Evolutionary conservation across 2,113 vertebrate species (phyloP).

Genomic region (Sinocyclocheilus anshuiensis): DNA sequence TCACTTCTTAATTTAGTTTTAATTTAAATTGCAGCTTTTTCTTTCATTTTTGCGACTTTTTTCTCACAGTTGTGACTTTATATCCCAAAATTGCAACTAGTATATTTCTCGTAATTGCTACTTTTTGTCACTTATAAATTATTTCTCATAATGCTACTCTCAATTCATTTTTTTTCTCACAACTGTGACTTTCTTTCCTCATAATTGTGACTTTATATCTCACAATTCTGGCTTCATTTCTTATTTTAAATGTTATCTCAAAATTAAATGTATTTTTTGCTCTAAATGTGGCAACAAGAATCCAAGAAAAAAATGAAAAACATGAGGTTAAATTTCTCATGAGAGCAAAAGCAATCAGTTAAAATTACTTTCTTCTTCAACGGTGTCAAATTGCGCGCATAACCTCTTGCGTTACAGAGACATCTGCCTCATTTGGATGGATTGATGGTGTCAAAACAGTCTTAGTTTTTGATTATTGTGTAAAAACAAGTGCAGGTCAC

Average conservation of each 20-base stretch:
- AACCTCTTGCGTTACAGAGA: not conserved
- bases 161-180: not conserved
- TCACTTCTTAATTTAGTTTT: no score
- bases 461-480: not conserved
- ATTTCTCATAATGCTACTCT: no score
- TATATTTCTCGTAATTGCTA: not conserved
- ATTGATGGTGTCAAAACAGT: constrained; percentile 11
- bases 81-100: not conserved
- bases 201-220: not conserved
- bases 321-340: constrained; percentile 15
- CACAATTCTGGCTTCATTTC: not conserved
- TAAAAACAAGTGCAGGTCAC: not conserved
- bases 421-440: constrained; percentile 10
- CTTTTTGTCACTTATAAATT: not conserved
- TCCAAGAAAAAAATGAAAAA: constrained; percentile 24
- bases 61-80: not conserved
- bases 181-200: not conserved
- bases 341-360: constrained; percentile 32
- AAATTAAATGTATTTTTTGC: not conserved
- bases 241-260: not conserved
- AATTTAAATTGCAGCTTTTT: not conserved
- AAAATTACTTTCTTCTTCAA: constrained; percentile 18
- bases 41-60: not conserved
- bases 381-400: constrained; percentile 12
- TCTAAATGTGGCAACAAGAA: constrained; percentile 2